Evolutionary conservation across 2,113 vertebrate genomes (phyloP).

Genomic region (Hyaena hyaena): DNA sequence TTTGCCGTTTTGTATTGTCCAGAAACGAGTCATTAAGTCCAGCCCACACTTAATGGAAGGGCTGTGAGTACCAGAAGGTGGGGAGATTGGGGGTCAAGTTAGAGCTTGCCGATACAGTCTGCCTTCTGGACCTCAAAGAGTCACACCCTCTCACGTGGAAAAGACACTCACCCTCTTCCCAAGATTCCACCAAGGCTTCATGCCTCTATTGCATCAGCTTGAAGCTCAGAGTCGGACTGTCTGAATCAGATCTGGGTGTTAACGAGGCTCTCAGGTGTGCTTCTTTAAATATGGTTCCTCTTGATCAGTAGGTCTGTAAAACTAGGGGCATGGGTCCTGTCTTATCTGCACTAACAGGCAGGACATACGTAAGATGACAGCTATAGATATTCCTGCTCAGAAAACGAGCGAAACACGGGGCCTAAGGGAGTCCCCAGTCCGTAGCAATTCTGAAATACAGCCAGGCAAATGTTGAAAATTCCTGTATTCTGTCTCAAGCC

Average conservation of each 20-base stretch:
- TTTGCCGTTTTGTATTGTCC: background rate
- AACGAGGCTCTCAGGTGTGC: too few species aligned
- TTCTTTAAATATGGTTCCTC: background rate
- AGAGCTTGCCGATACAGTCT: too few species aligned
- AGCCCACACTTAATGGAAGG: background rate
- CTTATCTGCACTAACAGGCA: fast-evolving
- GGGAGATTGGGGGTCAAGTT: fast-evolving
- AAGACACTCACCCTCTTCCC: background rate
- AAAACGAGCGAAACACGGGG: too few species aligned
- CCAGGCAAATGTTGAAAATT: background rate
- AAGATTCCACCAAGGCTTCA: background rate
- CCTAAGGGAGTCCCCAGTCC: background rate
- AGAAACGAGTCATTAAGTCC: background rate
- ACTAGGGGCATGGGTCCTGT: background rate
- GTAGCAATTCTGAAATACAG: background rate
- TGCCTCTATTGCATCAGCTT: background rate
- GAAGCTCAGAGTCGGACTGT: background rate
- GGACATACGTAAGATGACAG: background rate
- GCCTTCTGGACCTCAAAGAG: background rate
- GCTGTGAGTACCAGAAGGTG: background rate
- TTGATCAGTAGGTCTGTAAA: background rate
- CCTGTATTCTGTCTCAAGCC: background rate
- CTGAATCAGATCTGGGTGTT: background rate
- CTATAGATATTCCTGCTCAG: background rate
- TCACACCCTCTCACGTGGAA: background rate